These are phyloP conservation scores for Actinemys pallida DNA, from an alignment of 2,113 vertebrate genomes.

Conservation along the genomic window DNA sequence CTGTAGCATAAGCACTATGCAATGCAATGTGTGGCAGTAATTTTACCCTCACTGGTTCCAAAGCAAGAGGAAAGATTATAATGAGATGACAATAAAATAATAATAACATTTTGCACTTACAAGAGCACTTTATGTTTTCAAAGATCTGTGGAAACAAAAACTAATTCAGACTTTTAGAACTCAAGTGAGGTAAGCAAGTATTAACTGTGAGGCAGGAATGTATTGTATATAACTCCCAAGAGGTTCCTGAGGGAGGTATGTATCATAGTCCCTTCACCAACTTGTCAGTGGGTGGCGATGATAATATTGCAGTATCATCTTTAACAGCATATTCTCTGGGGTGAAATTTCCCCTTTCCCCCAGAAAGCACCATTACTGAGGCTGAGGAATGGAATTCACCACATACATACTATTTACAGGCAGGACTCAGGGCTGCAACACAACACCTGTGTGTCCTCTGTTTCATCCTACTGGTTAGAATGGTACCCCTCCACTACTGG, in stretches of 20 bases:
- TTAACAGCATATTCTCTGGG: neutral
- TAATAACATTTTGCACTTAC: neutral
- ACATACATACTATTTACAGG: neutral
- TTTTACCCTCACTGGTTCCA: neutral
- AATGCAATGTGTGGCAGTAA: neutral
- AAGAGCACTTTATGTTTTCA: neutral
- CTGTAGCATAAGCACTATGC: neutral
- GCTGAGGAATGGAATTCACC: neutral
- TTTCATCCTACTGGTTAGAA: neutral
- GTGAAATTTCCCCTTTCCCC: neutral
- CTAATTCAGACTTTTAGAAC: neutral
- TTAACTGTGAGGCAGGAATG: neutral
- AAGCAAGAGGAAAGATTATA: rapidly evolving
- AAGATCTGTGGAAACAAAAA: neutral
- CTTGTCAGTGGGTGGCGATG: neutral
- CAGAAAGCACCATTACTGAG: neutral
- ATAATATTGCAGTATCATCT: neutral
- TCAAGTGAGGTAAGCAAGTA: neutral
- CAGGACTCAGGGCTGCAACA: neutral
- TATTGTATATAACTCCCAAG: neutral
- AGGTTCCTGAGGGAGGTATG: neutral
- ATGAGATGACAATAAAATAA: neutral
- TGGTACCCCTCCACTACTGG: neutral
- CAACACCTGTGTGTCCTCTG: neutral
- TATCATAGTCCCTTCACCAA: neutral